Percentiles rank a stretch among this genome's conserved stretches.
Evolutionary conservation across 2,113 vertebrate species (phyloP).

Genomic region (Hippopotamus amphibius): DNA sequence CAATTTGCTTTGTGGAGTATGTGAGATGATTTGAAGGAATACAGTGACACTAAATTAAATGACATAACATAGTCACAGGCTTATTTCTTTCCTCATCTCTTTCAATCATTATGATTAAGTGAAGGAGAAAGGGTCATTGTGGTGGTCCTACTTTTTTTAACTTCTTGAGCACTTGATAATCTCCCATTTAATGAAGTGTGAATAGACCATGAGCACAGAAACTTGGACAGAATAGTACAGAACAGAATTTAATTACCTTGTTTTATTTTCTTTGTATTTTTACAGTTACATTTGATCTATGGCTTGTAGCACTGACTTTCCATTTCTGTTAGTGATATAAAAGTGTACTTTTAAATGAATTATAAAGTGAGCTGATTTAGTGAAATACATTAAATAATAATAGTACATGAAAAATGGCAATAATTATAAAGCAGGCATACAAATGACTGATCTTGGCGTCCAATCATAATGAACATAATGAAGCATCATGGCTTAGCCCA

Average conservation of each 20-base stretch:
- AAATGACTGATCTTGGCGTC: constrained; percentile 17
- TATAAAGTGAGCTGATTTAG: constrained; percentile 46
- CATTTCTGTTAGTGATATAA: neutral
- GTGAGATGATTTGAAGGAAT: neutral
- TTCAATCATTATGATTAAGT: neutral
- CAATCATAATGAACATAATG: neutral
- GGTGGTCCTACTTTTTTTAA: neutral
- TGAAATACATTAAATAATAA: constrained; percentile 20
- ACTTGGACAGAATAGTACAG: neutral
- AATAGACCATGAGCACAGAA: neutral
- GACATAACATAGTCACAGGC: neutral
- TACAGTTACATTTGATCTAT: constrained; percentile 47
- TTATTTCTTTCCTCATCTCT: neutral
- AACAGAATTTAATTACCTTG: neutral
- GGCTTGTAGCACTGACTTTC: neutral
- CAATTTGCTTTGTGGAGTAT: neutral
- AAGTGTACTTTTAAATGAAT: constrained; percentile 58
- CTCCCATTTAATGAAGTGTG: neutral
- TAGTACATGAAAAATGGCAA: constrained; percentile 23
- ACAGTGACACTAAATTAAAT: neutral
- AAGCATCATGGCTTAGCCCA: neutral
- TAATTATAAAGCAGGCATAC: constrained; percentile 40
- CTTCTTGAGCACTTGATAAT: neutral
- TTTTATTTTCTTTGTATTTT: neutral
- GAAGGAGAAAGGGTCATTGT: neutral